Percentiles rank a stretch among this genome's conserved stretches.
These are phyloP conservation scores for Notothenia coriiceps DNA, from an alignment of 2,113 vertebrate genomes.

Conservation along the genomic window DNA sequence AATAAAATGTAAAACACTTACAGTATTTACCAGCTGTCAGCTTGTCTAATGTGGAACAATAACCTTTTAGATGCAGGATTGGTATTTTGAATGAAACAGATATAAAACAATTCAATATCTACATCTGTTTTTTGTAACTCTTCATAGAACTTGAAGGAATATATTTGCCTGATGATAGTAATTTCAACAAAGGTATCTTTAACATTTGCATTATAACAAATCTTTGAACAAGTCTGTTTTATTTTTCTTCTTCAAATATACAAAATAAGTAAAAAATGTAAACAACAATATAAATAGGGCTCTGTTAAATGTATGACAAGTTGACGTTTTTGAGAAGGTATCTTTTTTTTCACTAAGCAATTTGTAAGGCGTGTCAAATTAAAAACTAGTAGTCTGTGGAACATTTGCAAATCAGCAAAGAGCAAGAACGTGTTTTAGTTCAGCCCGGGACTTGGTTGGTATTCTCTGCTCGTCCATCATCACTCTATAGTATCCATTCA, in stretches of 20 bases:
- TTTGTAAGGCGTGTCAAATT: background rate
- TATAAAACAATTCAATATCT: background rate
- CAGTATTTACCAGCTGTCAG: background rate
- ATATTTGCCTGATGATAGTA: background rate
- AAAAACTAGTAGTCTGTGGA: background rate
- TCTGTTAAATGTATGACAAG: background rate
- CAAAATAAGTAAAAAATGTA: too few species aligned
- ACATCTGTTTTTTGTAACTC: background rate
- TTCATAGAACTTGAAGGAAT: background rate
- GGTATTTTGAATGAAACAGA: background rate
- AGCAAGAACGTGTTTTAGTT: background rate
- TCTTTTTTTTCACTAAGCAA: too few species aligned
- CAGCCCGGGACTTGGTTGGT: background rate
- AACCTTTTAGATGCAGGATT: background rate
- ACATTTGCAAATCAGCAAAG: background rate
- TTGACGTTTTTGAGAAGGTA: background rate
- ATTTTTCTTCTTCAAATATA: background rate
- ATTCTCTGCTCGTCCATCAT: background rate
- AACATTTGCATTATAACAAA: background rate
- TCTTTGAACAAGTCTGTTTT: background rate
- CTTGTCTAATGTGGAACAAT: background rate
- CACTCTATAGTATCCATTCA: conserved; percentile 9
- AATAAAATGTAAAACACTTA: background rate
- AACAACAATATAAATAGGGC: background rate
- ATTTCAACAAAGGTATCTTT: background rate